Evolutionary conservation across 1,140 invertebrate species (phyloP).

Genomic region (Trissolcus basalis): DNA sequence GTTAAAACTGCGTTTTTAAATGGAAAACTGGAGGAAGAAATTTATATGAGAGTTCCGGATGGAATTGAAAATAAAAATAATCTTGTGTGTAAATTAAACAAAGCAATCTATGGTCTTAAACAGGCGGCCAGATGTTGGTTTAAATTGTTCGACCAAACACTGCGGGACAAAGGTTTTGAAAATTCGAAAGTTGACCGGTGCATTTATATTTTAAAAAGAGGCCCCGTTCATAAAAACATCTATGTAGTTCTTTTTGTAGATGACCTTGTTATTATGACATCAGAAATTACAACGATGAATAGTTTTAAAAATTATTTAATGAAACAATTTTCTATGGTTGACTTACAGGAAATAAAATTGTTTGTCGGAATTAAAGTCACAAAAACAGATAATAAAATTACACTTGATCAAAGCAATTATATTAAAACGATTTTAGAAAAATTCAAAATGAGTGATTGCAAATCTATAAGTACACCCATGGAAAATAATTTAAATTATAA

Average conservation of each 20-base stretch:
- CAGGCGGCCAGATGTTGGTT: slow-evolving; percentile 40
- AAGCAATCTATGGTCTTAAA: slow-evolving; percentile 65
- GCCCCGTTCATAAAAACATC: background rate
- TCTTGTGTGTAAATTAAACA: slow-evolving; percentile 51
- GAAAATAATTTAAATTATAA: too few species aligned
- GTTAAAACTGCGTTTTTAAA: background rate
- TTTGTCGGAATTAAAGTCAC: background rate
- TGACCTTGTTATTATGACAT: slow-evolving; percentile 31
- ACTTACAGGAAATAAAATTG: slow-evolving; percentile 6
- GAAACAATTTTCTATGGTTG: slow-evolving; percentile 9
- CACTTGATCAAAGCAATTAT: too few species aligned
- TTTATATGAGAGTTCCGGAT: slow-evolving; percentile 21
- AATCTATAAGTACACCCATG: too few species aligned
- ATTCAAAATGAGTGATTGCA: too few species aligned
- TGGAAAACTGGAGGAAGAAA: slow-evolving; percentile 20
- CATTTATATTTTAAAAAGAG: background rate
- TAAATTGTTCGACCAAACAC: slow-evolving; percentile 8
- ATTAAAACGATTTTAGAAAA: too few species aligned
- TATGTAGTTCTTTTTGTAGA: slow-evolving; percentile 3
- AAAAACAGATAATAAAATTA: too few species aligned
- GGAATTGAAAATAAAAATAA: slow-evolving; percentile 4
- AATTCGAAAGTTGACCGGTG: background rate
- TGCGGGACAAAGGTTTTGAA: background rate
- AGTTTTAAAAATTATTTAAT: slow-evolving; percentile 36
- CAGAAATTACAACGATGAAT: slow-evolving; percentile 19